phyloP scores from a whole-genome alignment of 2,888 invertebrate species.

The Digitonthophagus gazella region DNA sequence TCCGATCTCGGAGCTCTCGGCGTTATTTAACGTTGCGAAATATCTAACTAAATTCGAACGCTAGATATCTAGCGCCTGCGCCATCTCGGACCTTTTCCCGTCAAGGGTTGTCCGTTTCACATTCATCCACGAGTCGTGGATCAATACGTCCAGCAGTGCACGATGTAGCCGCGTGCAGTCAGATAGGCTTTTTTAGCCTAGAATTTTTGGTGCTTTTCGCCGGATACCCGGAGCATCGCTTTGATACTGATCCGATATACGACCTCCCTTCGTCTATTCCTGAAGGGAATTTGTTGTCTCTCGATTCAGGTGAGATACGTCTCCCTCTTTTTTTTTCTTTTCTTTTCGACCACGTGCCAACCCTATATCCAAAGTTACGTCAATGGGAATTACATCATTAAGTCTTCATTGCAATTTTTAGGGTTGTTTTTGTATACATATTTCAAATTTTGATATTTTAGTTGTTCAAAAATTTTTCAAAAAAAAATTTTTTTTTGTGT shows the following conservation, averaged over 20 bases:
- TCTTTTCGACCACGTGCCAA: not conserved
- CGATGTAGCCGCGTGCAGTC: constrained; percentile 43
- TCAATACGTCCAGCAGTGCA: constrained; percentile 29
- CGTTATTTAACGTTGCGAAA: not conserved
- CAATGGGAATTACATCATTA: not conserved
- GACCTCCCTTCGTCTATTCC: not conserved
- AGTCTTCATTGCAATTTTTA: too few species aligned
- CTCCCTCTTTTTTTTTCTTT: not conserved
- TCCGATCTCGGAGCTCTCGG: not conserved
- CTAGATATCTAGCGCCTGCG: too few species aligned
- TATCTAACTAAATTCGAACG: not conserved
- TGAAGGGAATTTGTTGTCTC: not conserved
- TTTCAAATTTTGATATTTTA: too few species aligned
- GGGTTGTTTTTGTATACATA: too few species aligned
- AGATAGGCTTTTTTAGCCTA: constrained; percentile 26
- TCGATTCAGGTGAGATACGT: not conserved
- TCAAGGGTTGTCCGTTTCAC: not conserved
- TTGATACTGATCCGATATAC: too few species aligned
- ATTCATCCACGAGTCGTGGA: constrained; percentile 7
- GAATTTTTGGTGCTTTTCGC: constrained; percentile 5
- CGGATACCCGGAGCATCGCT: not conserved
- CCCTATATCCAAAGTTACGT: not conserved
- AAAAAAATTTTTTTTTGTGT: too few species aligned
- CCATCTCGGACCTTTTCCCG: not conserved
- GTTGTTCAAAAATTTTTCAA: too few species aligned